Conservation (phyloP, 1,140 invertebrate genomes). For the Anadara kagoshimensis region DNA sequence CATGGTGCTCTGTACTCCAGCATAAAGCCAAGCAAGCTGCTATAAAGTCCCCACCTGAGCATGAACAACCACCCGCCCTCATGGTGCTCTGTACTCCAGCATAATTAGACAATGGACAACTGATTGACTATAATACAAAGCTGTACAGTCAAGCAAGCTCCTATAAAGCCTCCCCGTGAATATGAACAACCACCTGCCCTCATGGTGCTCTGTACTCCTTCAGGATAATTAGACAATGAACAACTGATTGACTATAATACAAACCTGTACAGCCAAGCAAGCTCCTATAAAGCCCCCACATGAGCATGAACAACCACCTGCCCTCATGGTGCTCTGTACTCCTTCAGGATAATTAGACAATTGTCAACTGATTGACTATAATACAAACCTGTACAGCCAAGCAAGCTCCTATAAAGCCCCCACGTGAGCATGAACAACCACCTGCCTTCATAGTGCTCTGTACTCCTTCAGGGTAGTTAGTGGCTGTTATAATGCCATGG, state of each 20-base stretch:
- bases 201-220: too few species aligned
- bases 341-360: slow-evolving; percentile 44
- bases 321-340: slow-evolving; percentile 58
- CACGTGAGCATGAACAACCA: slow-evolving; percentile 62
- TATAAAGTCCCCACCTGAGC: too few species aligned
- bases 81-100: too few species aligned
- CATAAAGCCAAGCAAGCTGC: too few species aligned
- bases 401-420: slow-evolving; percentile 66
- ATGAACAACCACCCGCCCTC: too few species aligned
- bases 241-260: background rate
- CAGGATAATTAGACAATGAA: too few species aligned
- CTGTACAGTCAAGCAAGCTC: too few species aligned
- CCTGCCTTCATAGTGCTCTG: slow-evolving; percentile 62
- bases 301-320: slow-evolving; percentile 65
- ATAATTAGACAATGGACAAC: too few species aligned
- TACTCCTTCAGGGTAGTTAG: slow-evolving; percentile 50
- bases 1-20: slow-evolving; percentile 56
- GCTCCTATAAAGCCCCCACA: slow-evolving; percentile 63
- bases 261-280: slow-evolving; percentile 66
- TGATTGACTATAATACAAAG: too few species aligned
- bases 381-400: slow-evolving; percentile 61
- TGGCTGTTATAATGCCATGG: slow-evolving; percentile 55
- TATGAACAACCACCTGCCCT: too few species aligned
- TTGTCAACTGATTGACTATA: background rate
- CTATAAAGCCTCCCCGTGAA: too few species aligned